These are phyloP conservation scores for Machimus rusticus DNA, from an alignment of 2,888 invertebrate species.

Conservation along the genomic window DNA sequence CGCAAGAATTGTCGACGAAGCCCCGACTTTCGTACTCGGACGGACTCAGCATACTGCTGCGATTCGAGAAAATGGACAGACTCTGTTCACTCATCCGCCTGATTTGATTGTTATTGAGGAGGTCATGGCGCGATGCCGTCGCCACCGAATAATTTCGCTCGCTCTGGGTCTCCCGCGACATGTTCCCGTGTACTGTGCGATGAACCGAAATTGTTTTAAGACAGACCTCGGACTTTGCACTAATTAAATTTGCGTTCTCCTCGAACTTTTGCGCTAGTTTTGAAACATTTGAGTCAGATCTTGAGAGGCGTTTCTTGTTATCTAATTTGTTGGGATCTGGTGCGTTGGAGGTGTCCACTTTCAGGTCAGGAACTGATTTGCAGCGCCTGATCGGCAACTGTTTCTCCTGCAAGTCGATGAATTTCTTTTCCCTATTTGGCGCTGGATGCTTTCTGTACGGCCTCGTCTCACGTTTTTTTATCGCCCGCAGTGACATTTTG, in stretches of 20 bases:
- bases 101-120: conserved; percentile 33
- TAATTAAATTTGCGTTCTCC: conserved; percentile 52
- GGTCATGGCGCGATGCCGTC: conserved; percentile 51
- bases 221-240: conserved; percentile 61
- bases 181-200: conserved; percentile 51
- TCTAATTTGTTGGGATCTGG: background rate
- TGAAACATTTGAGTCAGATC: conserved; percentile 58
- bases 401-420: background rate
- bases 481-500: conserved; percentile 61
- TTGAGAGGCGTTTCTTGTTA: conserved; percentile 49
- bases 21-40: conserved; percentile 52
- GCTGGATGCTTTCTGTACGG: conserved; percentile 47
- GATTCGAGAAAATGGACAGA: conserved; percentile 27
- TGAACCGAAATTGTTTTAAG: conserved; percentile 61
- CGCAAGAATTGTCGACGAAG: conserved; percentile 44
- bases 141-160: conserved; percentile 56
- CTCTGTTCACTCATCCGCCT: conserved; percentile 35
- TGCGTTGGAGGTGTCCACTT: background rate
- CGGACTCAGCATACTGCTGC: conserved; percentile 43
- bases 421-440: conserved; percentile 38
- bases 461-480: conserved; percentile 58
- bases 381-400: conserved; percentile 20
- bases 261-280: conserved; percentile 51
- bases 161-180: conserved; percentile 49
- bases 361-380: conserved; percentile 42